These are phyloP conservation scores for Cantharis rustica DNA, from an alignment of 2,888 invertebrate genomes.

Conservation along the genomic window DNA sequence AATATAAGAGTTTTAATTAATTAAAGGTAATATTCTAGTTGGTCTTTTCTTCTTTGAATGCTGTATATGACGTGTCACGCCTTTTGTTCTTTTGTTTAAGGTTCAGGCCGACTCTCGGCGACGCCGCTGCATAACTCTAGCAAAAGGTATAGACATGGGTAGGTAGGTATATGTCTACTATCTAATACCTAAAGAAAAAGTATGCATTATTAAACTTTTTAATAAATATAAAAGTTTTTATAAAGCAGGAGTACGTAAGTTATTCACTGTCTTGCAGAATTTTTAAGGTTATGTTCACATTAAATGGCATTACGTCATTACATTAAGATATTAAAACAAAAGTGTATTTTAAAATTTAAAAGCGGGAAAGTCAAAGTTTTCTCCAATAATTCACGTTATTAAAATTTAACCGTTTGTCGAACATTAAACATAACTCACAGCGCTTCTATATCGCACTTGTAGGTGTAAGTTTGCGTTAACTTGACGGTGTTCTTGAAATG, in stretches of 20 bases:
- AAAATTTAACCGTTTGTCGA: not conserved
- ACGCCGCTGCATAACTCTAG: no score
- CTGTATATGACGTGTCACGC: no score
- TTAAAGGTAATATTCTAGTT: not conserved
- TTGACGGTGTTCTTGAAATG: not conserved
- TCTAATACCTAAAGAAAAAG: no score
- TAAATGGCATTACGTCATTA: no score
- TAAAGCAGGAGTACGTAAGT: not conserved
- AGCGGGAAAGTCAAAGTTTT: not conserved
- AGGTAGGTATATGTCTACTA: no score
- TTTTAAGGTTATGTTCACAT: no score
- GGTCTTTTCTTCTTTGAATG: no score
- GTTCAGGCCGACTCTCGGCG: no score
- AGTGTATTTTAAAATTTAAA: no score
- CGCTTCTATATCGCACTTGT: not conserved
- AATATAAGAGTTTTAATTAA: not conserved
- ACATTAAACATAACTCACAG: not conserved
- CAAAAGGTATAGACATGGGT: no score
- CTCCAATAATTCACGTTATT: not conserved
- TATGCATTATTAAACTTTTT: not conserved
- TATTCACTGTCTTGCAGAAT: not conserved
- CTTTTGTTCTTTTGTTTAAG: no score
- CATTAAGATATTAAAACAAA: no score
- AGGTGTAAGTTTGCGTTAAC: not conserved
- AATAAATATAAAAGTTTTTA: not conserved